Percentiles rank a stretch among this genome's conserved stretches.
These are phyloP conservation scores for Oxygymnocypris stewartii DNA, from an alignment of 2,113 vertebrate species.

Conservation along the genomic window DNA sequence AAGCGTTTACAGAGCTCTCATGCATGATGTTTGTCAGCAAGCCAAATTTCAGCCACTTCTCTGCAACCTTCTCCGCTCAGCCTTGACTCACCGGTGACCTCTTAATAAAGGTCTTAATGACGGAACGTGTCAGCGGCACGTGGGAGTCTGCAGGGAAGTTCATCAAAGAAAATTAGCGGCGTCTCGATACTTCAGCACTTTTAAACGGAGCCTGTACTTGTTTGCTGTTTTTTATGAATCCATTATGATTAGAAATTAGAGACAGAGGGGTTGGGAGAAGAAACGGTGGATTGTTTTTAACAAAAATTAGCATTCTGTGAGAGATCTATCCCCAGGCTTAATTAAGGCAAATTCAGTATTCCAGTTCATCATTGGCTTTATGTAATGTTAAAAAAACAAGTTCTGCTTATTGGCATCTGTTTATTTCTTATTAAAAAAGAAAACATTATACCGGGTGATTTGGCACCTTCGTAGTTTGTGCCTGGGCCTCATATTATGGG, in stretches of 20 bases:
- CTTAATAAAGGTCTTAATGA: neutral
- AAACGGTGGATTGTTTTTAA: slow-evolving; percentile 62
- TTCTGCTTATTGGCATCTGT: slow-evolving; percentile 75
- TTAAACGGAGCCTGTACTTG: slow-evolving; percentile 38
- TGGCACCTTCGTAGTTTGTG: slow-evolving; percentile 75
- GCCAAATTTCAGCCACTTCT: neutral
- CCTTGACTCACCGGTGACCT: neutral
- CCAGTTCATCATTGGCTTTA: slow-evolving; percentile 73
- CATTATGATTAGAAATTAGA: slow-evolving; percentile 57
- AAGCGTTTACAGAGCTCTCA: neutral
- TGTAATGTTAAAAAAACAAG: slow-evolving; percentile 75
- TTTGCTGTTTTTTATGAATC: slow-evolving; percentile 38
- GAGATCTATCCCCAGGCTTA: slow-evolving; percentile 72
- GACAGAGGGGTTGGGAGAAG: slow-evolving; percentile 64
- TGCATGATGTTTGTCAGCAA: neutral
- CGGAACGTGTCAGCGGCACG: neutral
- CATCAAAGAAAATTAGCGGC: slow-evolving; percentile 37
- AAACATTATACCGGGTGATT: slow-evolving; percentile 76
- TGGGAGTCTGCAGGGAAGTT: neutral
- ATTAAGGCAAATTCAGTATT: slow-evolving; percentile 77
- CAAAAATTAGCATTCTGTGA: slow-evolving; percentile 75
- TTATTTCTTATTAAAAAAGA: slow-evolving; percentile 80
- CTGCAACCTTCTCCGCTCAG: neutral
- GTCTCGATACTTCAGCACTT: slow-evolving; percentile 44
- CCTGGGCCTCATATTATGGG: slow-evolving; percentile 77